Conservation (phyloP, 1,140 invertebrate species). For the Branchinecta lindahli region DNA sequence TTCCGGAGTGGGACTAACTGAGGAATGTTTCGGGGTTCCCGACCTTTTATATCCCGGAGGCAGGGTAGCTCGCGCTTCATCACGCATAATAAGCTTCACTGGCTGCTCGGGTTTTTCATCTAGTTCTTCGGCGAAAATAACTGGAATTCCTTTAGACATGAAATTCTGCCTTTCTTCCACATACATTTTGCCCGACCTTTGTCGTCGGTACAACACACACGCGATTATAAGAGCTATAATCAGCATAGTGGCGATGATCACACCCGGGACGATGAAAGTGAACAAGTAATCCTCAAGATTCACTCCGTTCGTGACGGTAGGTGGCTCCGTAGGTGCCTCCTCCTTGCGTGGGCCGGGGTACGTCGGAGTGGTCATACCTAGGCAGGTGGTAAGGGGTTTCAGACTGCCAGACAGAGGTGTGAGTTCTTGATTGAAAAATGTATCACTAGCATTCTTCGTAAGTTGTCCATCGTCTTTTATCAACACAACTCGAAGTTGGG, state of each 20-base stretch:
- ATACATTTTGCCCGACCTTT: slow-evolving; percentile 64
- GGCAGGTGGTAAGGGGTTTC: slow-evolving; percentile 51
- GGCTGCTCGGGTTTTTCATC: slow-evolving; percentile 44
- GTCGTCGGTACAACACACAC: slow-evolving; percentile 66
- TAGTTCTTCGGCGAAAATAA: slow-evolving; percentile 81
- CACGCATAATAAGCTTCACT: background rate
- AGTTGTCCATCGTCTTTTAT: slow-evolving; percentile 35
- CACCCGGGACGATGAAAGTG: slow-evolving; percentile 74
- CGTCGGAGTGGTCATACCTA: slow-evolving; percentile 38
- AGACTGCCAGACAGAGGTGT: slow-evolving; percentile 54
- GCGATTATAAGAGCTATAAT: slow-evolving; percentile 69
- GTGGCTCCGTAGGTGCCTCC: slow-evolving; percentile 30
- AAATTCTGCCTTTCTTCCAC: slow-evolving; percentile 55
- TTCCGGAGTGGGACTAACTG: background rate
- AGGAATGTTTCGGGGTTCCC: background rate
- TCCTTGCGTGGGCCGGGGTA: slow-evolving; percentile 24
- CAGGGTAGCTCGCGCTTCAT: background rate
- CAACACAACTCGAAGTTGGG: slow-evolving; percentile 45
- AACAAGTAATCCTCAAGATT: slow-evolving; percentile 60
- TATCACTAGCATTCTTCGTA: slow-evolving; percentile 44
- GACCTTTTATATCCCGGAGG: background rate
- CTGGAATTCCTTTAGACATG: slow-evolving; percentile 75
- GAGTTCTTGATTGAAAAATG: slow-evolving; percentile 53
- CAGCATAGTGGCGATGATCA: slow-evolving; percentile 77
- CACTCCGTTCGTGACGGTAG: slow-evolving; percentile 26